Conservation (phyloP, 2,797 vertebrate species). For the Chelonia mydas region DNA sequence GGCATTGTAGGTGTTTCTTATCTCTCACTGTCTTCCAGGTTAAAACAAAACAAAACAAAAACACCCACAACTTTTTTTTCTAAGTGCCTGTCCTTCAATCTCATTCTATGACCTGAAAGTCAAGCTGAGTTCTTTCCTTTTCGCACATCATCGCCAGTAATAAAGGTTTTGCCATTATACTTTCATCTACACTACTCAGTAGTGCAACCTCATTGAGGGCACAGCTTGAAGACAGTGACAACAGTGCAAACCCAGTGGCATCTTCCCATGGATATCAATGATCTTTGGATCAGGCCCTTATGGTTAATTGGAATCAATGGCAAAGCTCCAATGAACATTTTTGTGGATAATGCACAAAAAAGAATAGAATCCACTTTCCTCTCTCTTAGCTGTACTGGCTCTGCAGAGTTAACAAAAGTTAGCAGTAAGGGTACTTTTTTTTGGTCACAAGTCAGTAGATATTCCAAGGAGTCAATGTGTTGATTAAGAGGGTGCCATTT, state of each 20-base stretch:
- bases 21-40: not conserved
- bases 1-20: not conserved
- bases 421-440: not conserved
- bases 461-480: not conserved
- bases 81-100: not conserved
- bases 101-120: not conserved
- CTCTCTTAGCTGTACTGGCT: not conserved
- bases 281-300: not conserved
- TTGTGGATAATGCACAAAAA: not conserved
- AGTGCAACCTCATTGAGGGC: not conserved
- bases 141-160: not conserved
- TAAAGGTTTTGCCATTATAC: not conserved
- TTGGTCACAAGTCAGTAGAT: slow-evolving; percentile 15
- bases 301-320: not conserved
- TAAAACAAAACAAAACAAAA: not conserved
- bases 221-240: not conserved
- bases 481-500: not conserved
- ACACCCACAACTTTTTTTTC: not conserved
- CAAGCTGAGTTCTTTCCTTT: not conserved
- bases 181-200: not conserved
- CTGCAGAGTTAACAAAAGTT: not conserved
- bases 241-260: not conserved
- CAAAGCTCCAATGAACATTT: not conserved
- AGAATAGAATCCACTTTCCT: not conserved
- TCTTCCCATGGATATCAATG: not conserved